phyloP scores from a whole-genome alignment of 2,888 invertebrate genomes.

The Aphodius granarius region DNA sequence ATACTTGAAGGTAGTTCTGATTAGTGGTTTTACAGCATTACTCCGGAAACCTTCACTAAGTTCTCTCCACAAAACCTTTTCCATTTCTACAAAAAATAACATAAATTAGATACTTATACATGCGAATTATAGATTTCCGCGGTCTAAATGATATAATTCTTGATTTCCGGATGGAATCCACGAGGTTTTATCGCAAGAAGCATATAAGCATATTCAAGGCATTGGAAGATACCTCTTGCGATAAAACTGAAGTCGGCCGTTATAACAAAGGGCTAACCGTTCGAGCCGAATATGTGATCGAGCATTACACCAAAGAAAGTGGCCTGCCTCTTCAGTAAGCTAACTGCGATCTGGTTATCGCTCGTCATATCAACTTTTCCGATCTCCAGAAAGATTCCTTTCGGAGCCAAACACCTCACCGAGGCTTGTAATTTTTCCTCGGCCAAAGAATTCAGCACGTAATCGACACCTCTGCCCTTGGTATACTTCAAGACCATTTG shows the following conservation, averaged over 20 bases:
- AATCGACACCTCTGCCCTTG: conserved; percentile 84
- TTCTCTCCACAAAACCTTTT: background rate
- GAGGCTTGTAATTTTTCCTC: conserved; percentile 84
- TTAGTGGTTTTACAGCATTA: conserved; percentile 72
- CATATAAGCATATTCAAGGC: no score
- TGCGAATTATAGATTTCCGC: no score
- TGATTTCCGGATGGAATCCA: background rate
- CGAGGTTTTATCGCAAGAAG: no score
- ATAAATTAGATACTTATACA: no score
- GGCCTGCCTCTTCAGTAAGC: conserved; percentile 52
- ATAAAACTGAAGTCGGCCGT: background rate
- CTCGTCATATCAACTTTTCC: conserved; percentile 78
- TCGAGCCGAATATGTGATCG: conserved; percentile 51
- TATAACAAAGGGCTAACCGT: background rate
- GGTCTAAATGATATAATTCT: no score
- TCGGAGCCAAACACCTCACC: conserved; percentile 59
- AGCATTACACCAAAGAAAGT: conserved; percentile 75
- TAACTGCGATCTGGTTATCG: conserved; percentile 66
- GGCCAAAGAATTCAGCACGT: conserved; percentile 87
- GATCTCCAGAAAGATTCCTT: conserved; percentile 79
- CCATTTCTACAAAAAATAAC: background rate
- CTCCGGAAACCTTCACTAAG: conserved; percentile 35
- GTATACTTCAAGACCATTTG: conserved; percentile 80
- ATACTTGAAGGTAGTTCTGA: conserved; percentile 63
- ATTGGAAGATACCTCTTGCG: no score